Evolutionary conservation across 1,140 invertebrate genomes (phyloP), one percentile per base, ranked within the genome.

Genomic region (Chironomus striatipennis): DNA sequence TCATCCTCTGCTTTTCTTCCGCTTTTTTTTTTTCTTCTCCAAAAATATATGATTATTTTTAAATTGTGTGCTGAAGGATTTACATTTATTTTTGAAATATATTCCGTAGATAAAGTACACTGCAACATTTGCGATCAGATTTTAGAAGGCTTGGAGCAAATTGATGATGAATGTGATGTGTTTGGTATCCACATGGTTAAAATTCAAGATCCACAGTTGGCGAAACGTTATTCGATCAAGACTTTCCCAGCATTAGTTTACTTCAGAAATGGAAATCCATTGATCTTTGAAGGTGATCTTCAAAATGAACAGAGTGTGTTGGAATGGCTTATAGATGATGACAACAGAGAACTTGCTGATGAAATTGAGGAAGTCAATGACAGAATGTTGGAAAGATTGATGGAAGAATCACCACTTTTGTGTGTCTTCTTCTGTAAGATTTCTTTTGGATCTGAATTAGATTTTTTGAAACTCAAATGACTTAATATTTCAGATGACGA

Each of bases 181-280:
- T 97, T 93, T 81, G 95, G 95, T 47, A 97, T 97, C 78, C 93
- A 96, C 78, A 90, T 98, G 88, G 95, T 98, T 0, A 94, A 96
- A 81, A 96, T 97, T 79, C 93, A 95, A 82, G 95, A 97, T 84
- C 90, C 92, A 0, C 92, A 94, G 79, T 80, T 97, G 74, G 94
- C 94, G 4, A 95, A 95, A 79, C 87, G 94, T 76, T 97, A 97
- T 84, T 96, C 94, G 42, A 97, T 98, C 74, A 96, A 96, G 83
- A 97, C 94, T 42, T 96, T 95, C 81, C 95, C 95, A 4, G 95
- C 94, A 21, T 86, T 97, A 76, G 93, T 96, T 2, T 96, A 96
- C 79, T 97, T 97, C 82, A 84, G 88, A 79, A 97, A 97, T 81
- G 95, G 95, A 77, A 97, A 97, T 87, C 95, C 95, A 17, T 84